Conservation (phyloP, 1,140 invertebrate species). For the Ephestia elutella region DNA sequence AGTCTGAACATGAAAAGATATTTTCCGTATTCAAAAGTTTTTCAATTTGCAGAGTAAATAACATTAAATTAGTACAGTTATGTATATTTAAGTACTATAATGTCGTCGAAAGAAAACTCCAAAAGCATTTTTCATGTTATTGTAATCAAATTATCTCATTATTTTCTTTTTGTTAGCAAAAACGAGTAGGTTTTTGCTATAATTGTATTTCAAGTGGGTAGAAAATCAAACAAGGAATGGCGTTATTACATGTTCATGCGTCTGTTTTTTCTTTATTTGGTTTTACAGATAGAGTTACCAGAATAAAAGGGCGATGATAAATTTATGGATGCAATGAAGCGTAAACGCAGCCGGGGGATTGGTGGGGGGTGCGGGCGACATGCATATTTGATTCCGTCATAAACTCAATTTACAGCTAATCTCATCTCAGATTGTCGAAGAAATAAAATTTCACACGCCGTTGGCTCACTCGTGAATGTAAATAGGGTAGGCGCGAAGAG, state of each 20-base stretch:
- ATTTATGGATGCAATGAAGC: constrained; percentile 52
- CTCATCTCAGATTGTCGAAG: constrained; percentile 68
- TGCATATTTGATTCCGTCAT: constrained; percentile 69
- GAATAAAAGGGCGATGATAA: constrained; percentile 45
- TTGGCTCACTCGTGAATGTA: constrained; percentile 57
- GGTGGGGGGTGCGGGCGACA: constrained; percentile 29
- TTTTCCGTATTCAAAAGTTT: too few relatives aligned
- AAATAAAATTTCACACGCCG: constrained; percentile 71
- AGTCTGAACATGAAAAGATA: too few relatives aligned
- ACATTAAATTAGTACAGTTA: too few relatives aligned
- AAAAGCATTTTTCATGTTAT: too few relatives aligned
- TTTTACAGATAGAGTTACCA: constrained; percentile 27
- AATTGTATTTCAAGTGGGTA: too few relatives aligned
- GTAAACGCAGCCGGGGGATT: constrained; percentile 32
- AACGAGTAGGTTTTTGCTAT: too few relatives aligned
- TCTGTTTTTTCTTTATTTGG: background rate
- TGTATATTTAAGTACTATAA: too few relatives aligned
- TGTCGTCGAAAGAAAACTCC: too few relatives aligned
- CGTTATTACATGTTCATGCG: background rate
- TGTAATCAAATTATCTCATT: too few relatives aligned
- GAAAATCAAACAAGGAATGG: too few relatives aligned
- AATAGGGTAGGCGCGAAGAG: constrained; percentile 40
- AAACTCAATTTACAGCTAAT: constrained; percentile 73
- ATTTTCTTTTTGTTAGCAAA: too few relatives aligned
- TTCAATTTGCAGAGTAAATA: too few relatives aligned